Base-by-base conservation (phyloP, 37 sponge, comb jelly and placozoan genomes). In the Trichoplax adhaerens region DNA sequence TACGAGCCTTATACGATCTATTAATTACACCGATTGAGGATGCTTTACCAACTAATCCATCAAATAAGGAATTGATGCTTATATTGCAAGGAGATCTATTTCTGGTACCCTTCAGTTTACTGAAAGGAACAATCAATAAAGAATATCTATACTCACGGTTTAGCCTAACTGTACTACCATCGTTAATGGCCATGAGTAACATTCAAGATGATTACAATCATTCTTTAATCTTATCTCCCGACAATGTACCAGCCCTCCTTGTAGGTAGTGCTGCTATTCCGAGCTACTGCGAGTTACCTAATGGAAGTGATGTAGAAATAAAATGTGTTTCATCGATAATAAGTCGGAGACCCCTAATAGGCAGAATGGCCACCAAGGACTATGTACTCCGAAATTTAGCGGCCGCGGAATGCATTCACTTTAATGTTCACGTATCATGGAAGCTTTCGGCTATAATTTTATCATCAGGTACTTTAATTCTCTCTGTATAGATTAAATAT, bases 1-100 rank as follows among this genome's bases (percentile, higher is more conserved):
- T 83, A 6, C 81, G 83, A 8, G 91, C 85, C 63, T 82, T 93
- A 46, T 89, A 93, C 72, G 81, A 82, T 56, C 74, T 93, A 46
- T 82, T 93, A 46, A 85, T 93, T 46, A 70, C 68, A 46, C 94
- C 94, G 1, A 2, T 93, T 58, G 94, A 93, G 65, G 73, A 76
- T 57, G 82, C 66, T 29, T 74, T 93, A 5, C 91, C 94, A 12
- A 63, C 77, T 0, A 56, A 68, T 7, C 60, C 51, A 0, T 46
- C 55, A 6, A 3, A 55, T 57, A 81, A 81, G 2, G 78, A 71
- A 46, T 68, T 91, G 53, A 65, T 81, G 68, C 74, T 91, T 48
- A 68, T 93, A 6, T 87, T 84, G 2, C 87, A 93, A 73, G 88
- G 82, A 53, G 91, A 89, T 4, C 94, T 93, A 69, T 85, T 86